Evolutionary conservation across 2,888 invertebrate genomes (phyloP).

Genomic region (Agrenia bidenticulata): DNA sequence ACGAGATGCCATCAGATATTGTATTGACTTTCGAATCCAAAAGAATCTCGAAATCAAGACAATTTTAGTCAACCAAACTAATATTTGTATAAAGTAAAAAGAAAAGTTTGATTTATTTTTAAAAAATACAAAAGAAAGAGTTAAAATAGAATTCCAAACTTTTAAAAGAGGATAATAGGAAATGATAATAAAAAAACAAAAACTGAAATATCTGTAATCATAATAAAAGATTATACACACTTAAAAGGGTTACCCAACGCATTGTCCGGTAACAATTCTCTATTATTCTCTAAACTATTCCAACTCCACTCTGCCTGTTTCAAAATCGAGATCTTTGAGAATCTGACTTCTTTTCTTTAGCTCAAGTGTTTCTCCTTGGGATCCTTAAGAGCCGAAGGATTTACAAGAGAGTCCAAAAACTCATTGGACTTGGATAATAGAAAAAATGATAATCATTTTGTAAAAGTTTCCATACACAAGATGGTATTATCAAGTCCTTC

Average conservation of each 20-base stretch:
- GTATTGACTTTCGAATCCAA: no score
- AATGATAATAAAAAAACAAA: background rate
- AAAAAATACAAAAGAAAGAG: background rate
- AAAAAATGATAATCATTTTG: slow-evolving; percentile 8
- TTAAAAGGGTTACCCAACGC: no score
- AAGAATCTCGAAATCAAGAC: background rate
- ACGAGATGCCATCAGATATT: no score
- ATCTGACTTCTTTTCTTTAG: background rate
- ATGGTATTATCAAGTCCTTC: no score
- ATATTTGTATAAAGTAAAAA: no score
- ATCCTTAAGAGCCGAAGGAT: background rate
- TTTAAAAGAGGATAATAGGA: background rate
- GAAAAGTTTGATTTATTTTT: background rate
- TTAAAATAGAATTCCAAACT: background rate
- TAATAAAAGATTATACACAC: no score
- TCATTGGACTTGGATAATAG: slow-evolving; percentile 8
- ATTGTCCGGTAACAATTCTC: no score
- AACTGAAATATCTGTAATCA: background rate
- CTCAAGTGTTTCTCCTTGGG: slow-evolving; percentile 3
- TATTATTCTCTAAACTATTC: no score
- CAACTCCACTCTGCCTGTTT: no score
- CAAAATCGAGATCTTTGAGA: no score
- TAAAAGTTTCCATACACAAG: background rate
- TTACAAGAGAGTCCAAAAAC: background rate
- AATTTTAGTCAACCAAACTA: background rate